Evolutionary conservation across 92 coral and sea anemone genomes (phyloP).

Genomic region (Epizoanthus fatuus): DNA sequence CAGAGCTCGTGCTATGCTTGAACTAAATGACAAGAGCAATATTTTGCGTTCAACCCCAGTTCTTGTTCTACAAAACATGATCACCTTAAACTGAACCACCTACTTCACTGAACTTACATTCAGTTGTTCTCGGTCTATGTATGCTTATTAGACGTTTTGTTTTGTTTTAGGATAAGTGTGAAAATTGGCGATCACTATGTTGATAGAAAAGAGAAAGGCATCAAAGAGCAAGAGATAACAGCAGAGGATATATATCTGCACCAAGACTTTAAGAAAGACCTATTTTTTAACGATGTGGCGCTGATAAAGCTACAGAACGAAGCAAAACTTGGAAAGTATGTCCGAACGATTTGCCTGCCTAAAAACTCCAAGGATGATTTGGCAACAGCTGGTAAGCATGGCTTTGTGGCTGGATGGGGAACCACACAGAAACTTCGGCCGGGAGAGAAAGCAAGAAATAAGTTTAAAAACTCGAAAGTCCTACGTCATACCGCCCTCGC

Average conservation of each 20-base stretch:
- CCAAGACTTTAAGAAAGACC: slow-evolving; percentile 19
- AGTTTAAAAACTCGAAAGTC: slow-evolving; percentile 34
- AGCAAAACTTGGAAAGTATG: slow-evolving; percentile 46
- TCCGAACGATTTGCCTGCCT: slow-evolving; percentile 72
- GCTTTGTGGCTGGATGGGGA: slow-evolving; percentile 82
- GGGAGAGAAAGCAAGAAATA: not conserved
- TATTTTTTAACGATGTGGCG: slow-evolving; percentile 58
- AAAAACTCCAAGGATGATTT: slow-evolving; percentile 38
- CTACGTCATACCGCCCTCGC: slow-evolving; percentile 74
- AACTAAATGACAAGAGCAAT: too few species aligned
- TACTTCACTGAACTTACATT: too few species aligned
- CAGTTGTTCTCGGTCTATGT: too few species aligned
- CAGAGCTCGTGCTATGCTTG: too few species aligned
- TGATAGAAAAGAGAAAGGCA: slow-evolving; percentile 11
- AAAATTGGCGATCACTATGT: slow-evolving; percentile 68
- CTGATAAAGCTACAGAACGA: slow-evolving; percentile 51
- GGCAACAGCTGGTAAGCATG: slow-evolving; percentile 38
- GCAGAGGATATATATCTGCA: slow-evolving; percentile 61
- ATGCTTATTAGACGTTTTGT: too few species aligned
- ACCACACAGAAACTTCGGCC: not conserved
- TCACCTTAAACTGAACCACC: too few species aligned
- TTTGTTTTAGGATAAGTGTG: slow-evolving; percentile 36
- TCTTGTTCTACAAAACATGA: too few species aligned
- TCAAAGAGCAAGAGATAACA: slow-evolving; percentile 34
- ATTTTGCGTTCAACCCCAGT: too few species aligned